Evolutionary conservation across 2,888 invertebrate genomes (phyloP).

Genomic region (Drosophila barbarae): DNA sequence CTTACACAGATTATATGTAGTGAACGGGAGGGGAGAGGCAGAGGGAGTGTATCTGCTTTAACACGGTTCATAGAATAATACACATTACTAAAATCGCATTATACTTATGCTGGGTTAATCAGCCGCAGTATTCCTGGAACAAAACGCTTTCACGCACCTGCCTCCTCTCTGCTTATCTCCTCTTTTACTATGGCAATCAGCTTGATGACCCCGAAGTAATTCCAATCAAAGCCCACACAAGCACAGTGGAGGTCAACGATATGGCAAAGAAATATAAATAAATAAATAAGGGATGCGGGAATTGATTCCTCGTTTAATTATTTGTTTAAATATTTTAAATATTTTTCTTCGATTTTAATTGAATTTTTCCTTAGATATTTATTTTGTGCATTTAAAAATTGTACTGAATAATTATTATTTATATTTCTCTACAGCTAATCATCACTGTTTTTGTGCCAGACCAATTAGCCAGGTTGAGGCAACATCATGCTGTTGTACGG

Average conservation of each 20-base stretch:
- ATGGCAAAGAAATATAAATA: not conserved
- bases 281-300: not conserved
- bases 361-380: not conserved
- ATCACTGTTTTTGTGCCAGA: not conserved
- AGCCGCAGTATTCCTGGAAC: conserved; percentile 21
- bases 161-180: not conserved
- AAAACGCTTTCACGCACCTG: conserved; percentile 24
- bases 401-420: no score
- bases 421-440: not conserved
- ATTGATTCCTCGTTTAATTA: not conserved
- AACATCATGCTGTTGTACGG: not conserved
- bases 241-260: conserved; percentile 6
- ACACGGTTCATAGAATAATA: not conserved
- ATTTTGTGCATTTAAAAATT: not conserved
- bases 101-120: conserved; percentile 21
- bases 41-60: not conserved
- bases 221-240: conserved; percentile 21
- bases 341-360: not conserved
- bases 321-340: not conserved
- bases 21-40: not conserved
- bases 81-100: conserved; percentile 19
- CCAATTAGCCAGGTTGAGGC: conserved; percentile 9
- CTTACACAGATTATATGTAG: conserved; percentile 12
- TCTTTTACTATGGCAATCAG: conserved; percentile 23
- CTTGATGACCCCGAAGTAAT: conserved; percentile 28